Evolutionary conservation across 2,113 vertebrate species (phyloP).

Genomic region (Pachycephala philippinensis): DNA sequence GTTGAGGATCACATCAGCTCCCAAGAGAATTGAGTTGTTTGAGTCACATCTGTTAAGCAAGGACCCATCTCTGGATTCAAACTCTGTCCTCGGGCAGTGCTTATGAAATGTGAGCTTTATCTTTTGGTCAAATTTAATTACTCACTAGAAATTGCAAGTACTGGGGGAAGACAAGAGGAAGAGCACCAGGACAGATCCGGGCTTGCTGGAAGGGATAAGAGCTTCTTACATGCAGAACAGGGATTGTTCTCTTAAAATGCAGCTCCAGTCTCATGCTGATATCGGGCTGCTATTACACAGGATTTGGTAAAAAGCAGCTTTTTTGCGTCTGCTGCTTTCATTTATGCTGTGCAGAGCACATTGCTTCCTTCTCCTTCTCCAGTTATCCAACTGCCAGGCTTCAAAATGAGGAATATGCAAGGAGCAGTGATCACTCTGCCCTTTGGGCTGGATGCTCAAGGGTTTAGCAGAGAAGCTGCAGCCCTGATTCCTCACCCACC

Average conservation of each 20-base stretch:
- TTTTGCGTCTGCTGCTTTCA: background rate
- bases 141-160: background rate
- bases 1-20: background rate
- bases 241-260: background rate
- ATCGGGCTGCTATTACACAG: background rate
- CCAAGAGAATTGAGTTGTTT: background rate
- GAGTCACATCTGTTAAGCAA: background rate
- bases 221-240: background rate
- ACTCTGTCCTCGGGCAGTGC: background rate
- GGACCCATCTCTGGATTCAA: background rate
- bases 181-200: background rate
- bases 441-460: background rate
- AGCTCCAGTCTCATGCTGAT: background rate
- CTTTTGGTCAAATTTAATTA: background rate
- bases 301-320: background rate
- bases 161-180: background rate
- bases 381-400: background rate
- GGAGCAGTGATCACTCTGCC: fast-evolving
- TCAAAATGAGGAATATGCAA: background rate
- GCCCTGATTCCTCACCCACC: fast-evolving
- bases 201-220: background rate
- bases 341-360: background rate
- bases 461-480: background rate
- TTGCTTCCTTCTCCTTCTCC: background rate
- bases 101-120: background rate